These are phyloP conservation scores for Epizoanthus rinbou DNA, from an alignment of 92 coral and sea anemone genomes.

Conservation along the genomic window DNA sequence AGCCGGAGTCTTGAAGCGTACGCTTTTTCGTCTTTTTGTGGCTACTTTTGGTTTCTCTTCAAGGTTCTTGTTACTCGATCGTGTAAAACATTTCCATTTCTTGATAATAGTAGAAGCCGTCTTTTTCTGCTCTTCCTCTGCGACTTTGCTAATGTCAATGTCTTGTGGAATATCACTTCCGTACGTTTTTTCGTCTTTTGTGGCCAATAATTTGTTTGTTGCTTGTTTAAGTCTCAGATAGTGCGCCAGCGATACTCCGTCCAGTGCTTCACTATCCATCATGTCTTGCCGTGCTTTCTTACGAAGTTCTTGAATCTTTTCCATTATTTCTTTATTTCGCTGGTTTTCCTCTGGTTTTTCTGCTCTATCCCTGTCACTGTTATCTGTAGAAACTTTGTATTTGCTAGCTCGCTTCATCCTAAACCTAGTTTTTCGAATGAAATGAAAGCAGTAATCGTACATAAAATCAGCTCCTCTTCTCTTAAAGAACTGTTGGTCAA, in stretches of 20 bases:
- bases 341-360: slow-evolving; percentile 21
- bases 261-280: slow-evolving; percentile 58
- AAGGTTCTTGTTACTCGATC: slow-evolving; percentile 21
- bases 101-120: slow-evolving; percentile 54
- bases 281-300: slow-evolving; percentile 65
- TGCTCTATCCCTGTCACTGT: not conserved
- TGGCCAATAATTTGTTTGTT: slow-evolving; percentile 38
- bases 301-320: slow-evolving; percentile 54
- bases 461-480: not conserved
- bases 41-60: slow-evolving; percentile 43
- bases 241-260: slow-evolving; percentile 55
- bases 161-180: slow-evolving; percentile 1
- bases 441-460: not conserved
- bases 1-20: slow-evolving; percentile 51
- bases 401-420: slow-evolving; percentile 25
- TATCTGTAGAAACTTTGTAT: not conserved
- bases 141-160: slow-evolving; percentile 34
- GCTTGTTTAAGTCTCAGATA: slow-evolving; percentile 54
- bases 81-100: slow-evolving; percentile 60
- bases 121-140: slow-evolving; percentile 61
- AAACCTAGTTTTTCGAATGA: not conserved
- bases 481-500: not conserved
- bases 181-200: not conserved
- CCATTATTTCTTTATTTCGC: slow-evolving; percentile 35
- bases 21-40: slow-evolving; percentile 56